These are phyloP conservation scores for Rhinoptilus africanus DNA, from an alignment of 2,113 vertebrate genomes.

Conservation along the genomic window DNA sequence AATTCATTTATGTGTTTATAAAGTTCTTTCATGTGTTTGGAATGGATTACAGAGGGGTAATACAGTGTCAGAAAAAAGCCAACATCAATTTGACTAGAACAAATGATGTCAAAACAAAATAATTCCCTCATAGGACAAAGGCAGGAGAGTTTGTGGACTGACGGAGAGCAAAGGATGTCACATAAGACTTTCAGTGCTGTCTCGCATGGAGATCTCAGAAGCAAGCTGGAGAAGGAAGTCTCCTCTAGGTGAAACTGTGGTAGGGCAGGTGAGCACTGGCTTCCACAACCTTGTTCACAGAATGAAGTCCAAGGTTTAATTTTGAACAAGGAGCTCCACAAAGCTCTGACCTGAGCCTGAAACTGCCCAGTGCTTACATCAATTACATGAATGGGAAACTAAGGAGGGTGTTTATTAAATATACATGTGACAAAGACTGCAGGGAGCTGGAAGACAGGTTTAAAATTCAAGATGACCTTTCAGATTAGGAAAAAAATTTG, in stretches of 20 bases:
- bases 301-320: not conserved
- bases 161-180: not conserved
- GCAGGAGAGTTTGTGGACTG: not conserved
- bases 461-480: not conserved
- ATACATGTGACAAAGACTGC: not conserved
- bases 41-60: not conserved
- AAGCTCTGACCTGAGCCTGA: not conserved
- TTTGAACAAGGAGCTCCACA: not conserved
- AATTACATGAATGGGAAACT: not conserved
- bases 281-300: not conserved
- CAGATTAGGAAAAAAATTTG: not conserved
- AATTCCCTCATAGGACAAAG: not conserved
- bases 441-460: not conserved
- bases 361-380: not conserved
- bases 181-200: not conserved
- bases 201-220: not conserved
- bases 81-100: not conserved
- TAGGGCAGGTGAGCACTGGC: not conserved
- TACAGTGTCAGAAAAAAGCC: not conserved
- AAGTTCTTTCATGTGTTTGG: slow-evolving; percentile 33
- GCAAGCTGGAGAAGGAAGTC: not conserved
- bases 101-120: not conserved
- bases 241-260: not conserved
- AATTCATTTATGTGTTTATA: slow-evolving; percentile 39
- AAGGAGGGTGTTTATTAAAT: not conserved